These are phyloP conservation scores for Zygothrica quintamaculata DNA, from an alignment of 2,888 invertebrate species.

Conservation along the genomic window DNA sequence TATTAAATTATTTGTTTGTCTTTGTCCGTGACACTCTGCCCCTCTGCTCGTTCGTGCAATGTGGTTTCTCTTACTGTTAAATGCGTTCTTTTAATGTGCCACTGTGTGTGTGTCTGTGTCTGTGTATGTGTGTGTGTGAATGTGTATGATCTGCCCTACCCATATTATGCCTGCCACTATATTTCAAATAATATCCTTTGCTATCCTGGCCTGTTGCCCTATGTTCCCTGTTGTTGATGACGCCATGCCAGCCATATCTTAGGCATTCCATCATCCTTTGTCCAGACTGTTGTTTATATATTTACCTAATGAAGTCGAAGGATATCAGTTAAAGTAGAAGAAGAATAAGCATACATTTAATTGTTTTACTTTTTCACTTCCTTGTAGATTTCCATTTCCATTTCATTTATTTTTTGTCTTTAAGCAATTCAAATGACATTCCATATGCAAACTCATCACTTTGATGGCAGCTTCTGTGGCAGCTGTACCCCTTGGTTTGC, in stretches of 20 bases:
- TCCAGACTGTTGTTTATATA: slow-evolving; percentile 54
- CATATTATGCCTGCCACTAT: background rate
- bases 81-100: slow-evolving; percentile 49
- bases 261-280: slow-evolving; percentile 44
- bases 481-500: too few relatives aligned
- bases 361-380: slow-evolving; percentile 34
- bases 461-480: too few relatives aligned
- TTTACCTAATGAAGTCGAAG: slow-evolving; percentile 46
- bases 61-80: slow-evolving; percentile 23
- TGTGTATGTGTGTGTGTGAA: background rate
- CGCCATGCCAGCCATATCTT: slow-evolving; percentile 39
- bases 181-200: background rate
- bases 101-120: slow-evolving; percentile 29
- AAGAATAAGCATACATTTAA: slow-evolving; percentile 53
- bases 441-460: too few relatives aligned
- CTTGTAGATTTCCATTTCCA: background rate
- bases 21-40: slow-evolving; percentile 12
- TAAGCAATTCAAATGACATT: too few relatives aligned
- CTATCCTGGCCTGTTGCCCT: slow-evolving; percentile 14
- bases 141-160: background rate
- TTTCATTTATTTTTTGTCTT: slow-evolving; percentile 27
- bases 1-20: slow-evolving; percentile 50
- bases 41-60: slow-evolving; percentile 2
- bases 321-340: slow-evolving; percentile 35
- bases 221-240: slow-evolving; percentile 29